Conservation (phyloP, 2,888 invertebrate species). For the Hoplodrina ambigua region DNA sequence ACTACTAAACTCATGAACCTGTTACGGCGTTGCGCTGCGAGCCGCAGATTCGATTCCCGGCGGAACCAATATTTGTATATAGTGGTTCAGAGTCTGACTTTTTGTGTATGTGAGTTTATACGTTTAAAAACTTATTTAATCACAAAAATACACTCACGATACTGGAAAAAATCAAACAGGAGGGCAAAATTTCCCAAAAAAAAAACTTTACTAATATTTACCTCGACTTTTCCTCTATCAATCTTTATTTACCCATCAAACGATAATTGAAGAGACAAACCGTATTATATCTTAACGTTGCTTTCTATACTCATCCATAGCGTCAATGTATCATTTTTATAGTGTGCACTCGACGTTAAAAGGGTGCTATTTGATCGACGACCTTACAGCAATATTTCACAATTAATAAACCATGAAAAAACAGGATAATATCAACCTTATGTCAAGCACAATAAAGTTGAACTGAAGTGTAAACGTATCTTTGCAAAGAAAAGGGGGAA, state of each 20-base stretch:
- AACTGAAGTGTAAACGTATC: conserved; percentile 18
- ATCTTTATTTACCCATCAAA: conserved; percentile 46
- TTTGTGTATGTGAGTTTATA: too few species aligned
- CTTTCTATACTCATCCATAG: conserved; percentile 43
- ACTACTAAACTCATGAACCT: too few species aligned
- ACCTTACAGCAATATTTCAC: conserved; percentile 61
- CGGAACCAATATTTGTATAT: too few species aligned
- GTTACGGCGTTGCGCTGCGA: too few species aligned
- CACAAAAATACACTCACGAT: too few species aligned
- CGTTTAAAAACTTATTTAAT: too few species aligned
- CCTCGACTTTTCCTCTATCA: conserved; percentile 23
- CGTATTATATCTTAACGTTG: conserved; percentile 44
- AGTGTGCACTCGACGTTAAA: conserved; percentile 75
- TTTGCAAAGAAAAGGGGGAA: conserved; percentile 45
- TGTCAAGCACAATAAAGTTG: accelerated
- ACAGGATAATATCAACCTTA: conserved; percentile 47
- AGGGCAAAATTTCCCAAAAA: too few species aligned
- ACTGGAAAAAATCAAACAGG: too few species aligned
- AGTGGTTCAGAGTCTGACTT: too few species aligned
- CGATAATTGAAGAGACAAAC: conserved; percentile 51
- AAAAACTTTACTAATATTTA: neutral
- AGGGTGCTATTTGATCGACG: conserved; percentile 77
- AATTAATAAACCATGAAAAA: conserved; percentile 20
- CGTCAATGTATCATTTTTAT: conserved; percentile 75
- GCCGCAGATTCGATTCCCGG: too few species aligned